phyloP scores from a whole-genome alignment of 2,888 invertebrate genomes.

The Liodrosophila aerea region DNA sequence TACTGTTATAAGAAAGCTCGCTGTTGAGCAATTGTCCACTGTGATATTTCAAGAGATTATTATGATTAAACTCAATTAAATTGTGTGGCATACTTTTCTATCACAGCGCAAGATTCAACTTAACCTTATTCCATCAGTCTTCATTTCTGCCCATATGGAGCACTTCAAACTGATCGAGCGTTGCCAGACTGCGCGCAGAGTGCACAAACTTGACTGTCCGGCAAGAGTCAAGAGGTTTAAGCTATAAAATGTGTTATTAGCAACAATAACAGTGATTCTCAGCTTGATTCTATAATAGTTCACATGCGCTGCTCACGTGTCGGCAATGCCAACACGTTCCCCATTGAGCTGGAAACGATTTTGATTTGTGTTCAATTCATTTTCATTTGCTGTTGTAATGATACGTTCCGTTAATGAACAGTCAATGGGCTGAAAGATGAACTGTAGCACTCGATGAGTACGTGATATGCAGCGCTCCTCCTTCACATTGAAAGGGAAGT shows the following conservation, averaged over 20 bases:
- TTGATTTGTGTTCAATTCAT: not conserved
- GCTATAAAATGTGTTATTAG: too few species aligned
- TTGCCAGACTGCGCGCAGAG: not conserved
- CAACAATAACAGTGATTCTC: not conserved
- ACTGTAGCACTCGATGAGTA: slow-evolving; percentile 27
- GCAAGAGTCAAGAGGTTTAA: too few species aligned
- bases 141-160: not conserved
- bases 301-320: slow-evolving; percentile 40
- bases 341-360: not conserved
- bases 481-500: not conserved
- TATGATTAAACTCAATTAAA: slow-evolving; percentile 35
- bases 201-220: not conserved
- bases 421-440: slow-evolving; percentile 35
- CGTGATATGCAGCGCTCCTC: slow-evolving; percentile 27
- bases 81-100: slow-evolving; percentile 15
- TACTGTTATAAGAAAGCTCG: slow-evolving; percentile 23
- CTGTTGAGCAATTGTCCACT: slow-evolving; percentile 30
- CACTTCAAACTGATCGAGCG: slow-evolving; percentile 4
- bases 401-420: slow-evolving; percentile 6
- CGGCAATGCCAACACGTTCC: slow-evolving; percentile 31
- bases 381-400: slow-evolving; percentile 22
- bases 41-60: slow-evolving; percentile 34
- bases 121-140: not conserved
- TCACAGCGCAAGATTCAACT: not conserved
- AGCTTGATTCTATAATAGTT: slow-evolving; percentile 8